Conservation (phyloP, 2,797 vertebrate genomes). For the Mormyrus proboscirostris region DNA sequence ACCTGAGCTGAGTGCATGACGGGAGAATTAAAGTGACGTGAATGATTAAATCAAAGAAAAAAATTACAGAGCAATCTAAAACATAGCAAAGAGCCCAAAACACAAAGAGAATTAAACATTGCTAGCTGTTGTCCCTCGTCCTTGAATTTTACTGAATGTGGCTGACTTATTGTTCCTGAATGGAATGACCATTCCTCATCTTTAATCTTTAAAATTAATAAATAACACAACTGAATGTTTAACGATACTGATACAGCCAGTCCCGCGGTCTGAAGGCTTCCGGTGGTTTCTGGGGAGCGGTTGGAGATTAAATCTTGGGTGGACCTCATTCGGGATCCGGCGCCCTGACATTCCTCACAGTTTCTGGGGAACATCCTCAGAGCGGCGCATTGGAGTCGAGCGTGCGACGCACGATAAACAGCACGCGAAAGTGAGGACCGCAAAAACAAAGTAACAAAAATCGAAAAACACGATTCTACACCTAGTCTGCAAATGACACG, state of each 20-base stretch:
- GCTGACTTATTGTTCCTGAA: background rate
- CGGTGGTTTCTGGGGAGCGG: background rate
- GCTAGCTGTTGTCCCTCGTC: constrained; percentile 15
- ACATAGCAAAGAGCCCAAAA: background rate
- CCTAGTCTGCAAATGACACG: background rate
- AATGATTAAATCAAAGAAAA: background rate
- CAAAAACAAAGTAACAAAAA: background rate
- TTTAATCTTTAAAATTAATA: background rate
- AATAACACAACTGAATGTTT: background rate
- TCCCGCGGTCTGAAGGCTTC: background rate
- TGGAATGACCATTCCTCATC: background rate
- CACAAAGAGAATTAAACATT: background rate
- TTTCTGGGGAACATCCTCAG: background rate
- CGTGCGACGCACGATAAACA: background rate
- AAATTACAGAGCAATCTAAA: background rate
- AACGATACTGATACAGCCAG: background rate
- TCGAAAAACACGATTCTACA: background rate
- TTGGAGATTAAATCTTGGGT: background rate
- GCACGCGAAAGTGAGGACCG: background rate
- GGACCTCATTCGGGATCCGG: background rate
- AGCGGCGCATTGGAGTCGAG: background rate
- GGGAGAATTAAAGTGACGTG: background rate
- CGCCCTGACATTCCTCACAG: background rate
- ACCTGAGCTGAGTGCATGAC: background rate
- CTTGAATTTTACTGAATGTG: constrained; percentile 25